Evolutionary conservation across 1,140 invertebrate genomes (phyloP).

Genomic region (Listronotus bonariensis): DNA sequence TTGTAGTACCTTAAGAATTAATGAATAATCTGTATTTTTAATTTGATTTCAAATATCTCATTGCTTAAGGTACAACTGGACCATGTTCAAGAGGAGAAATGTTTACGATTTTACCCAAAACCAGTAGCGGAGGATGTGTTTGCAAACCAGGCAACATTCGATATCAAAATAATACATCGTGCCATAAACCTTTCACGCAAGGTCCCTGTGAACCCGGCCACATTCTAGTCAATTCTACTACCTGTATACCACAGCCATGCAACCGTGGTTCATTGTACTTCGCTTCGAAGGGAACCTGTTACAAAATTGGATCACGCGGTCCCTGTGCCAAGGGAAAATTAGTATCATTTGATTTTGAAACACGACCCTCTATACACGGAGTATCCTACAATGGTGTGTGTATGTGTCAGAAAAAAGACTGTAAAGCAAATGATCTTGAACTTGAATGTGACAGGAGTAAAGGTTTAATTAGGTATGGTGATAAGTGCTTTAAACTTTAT

Average conservation of each 20-base stretch:
- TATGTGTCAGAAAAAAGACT: slow-evolving; percentile 62
- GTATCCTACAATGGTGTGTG: slow-evolving; percentile 82
- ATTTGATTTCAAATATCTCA: no score
- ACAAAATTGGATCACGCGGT: slow-evolving; percentile 72
- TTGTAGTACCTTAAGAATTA: no score
- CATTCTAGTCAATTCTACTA: slow-evolving; percentile 67
- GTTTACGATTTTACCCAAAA: slow-evolving; percentile 59
- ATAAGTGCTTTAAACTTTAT: slow-evolving; percentile 72
- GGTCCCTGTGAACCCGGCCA: slow-evolving; percentile 72
- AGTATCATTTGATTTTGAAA: slow-evolving; percentile 76
- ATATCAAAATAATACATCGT: slow-evolving; percentile 67
- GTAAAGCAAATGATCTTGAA: slow-evolving; percentile 45
- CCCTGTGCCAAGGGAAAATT: slow-evolving; percentile 72
- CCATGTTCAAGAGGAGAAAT: slow-evolving; percentile 73
- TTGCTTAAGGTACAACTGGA: slow-evolving; percentile 62
- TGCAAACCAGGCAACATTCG: slow-evolving; percentile 74
- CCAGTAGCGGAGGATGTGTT: slow-evolving; percentile 61
- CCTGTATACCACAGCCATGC: slow-evolving; percentile 69
- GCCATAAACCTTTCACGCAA: slow-evolving; percentile 75
- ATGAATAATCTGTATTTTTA: no score
- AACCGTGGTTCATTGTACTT: slow-evolving; percentile 74
- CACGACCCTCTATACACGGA: slow-evolving; percentile 73
- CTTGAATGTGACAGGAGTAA: slow-evolving; percentile 62
- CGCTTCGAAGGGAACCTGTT: slow-evolving; percentile 71
- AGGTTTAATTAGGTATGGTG: slow-evolving; percentile 65